Conservation (phyloP, 2,113 vertebrate genomes). For the Phalacrocorax brasilianus region DNA sequence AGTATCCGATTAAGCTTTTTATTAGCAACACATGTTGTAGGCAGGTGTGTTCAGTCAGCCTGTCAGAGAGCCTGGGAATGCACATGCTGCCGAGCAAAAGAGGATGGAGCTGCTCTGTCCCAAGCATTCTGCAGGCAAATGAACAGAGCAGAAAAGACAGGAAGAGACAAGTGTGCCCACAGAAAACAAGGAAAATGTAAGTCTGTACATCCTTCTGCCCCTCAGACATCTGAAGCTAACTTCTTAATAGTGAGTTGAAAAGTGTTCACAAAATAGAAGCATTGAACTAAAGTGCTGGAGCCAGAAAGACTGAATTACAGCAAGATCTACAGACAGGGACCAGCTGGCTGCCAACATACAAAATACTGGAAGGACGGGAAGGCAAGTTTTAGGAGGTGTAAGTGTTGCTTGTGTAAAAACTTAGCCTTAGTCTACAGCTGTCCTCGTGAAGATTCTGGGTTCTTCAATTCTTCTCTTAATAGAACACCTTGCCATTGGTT, state of each 20-base stretch:
- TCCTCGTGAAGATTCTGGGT: background rate
- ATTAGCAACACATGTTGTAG: slow-evolving; percentile 40
- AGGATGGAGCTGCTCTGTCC: background rate
- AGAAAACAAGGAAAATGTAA: background rate
- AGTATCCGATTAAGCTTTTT: slow-evolving; percentile 23
- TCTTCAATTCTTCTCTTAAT: background rate
- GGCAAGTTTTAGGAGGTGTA: background rate
- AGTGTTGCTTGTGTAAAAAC: background rate
- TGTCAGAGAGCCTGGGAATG: background rate
- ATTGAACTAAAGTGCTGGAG: background rate
- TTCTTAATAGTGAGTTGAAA: background rate
- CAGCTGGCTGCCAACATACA: background rate
- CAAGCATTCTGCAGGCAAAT: background rate
- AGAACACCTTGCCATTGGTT: background rate
- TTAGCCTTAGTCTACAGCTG: background rate
- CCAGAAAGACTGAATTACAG: background rate
- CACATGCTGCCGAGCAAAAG: background rate
- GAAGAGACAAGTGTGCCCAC: background rate
- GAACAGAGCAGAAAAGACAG: background rate
- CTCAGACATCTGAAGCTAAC: background rate
- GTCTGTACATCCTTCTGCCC: background rate
- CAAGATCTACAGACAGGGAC: background rate
- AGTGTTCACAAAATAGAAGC: background rate
- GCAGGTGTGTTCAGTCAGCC: slow-evolving; percentile 48
- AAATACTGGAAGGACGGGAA: background rate